These are phyloP conservation scores for Himantopus leucocephalus DNA, from an alignment of 2,113 vertebrate species.

Conservation along the genomic window DNA sequence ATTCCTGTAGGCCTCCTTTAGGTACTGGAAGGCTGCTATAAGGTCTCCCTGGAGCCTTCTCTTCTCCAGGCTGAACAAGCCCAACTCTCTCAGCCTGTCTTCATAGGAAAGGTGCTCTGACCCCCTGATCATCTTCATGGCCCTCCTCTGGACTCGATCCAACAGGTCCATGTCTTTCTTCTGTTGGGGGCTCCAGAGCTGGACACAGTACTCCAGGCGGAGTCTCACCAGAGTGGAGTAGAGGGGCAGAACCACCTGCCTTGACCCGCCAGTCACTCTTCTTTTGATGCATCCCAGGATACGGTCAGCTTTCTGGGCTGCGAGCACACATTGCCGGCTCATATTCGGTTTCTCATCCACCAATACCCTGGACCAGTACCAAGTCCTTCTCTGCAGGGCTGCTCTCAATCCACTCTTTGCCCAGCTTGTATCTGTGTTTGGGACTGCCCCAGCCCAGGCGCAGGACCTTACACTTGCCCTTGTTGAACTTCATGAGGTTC, in stretches of 20 bases:
- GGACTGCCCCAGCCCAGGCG: background rate
- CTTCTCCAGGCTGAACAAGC: background rate
- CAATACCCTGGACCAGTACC: background rate
- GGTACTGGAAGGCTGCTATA: background rate
- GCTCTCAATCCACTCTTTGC: background rate
- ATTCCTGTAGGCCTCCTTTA: background rate
- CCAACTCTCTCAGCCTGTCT: background rate
- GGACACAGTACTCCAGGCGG: background rate
- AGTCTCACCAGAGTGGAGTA: background rate
- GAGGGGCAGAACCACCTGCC: background rate
- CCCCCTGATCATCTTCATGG: background rate
- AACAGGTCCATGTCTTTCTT: background rate
- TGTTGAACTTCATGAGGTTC: background rate
- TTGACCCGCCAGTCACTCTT: accelerated
- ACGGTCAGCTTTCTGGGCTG: background rate
- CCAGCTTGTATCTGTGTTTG: background rate
- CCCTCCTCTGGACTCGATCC: background rate
- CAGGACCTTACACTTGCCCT: background rate
- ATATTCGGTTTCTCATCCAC: background rate
- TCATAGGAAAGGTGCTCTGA: background rate
- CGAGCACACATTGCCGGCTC: accelerated
- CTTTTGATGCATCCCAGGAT: background rate
- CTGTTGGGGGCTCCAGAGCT: background rate
- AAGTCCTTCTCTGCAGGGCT: background rate
- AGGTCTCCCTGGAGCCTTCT: background rate